Conservation (phyloP, 2,113 vertebrate genomes). For the Brachypteracias leptosomus region DNA sequence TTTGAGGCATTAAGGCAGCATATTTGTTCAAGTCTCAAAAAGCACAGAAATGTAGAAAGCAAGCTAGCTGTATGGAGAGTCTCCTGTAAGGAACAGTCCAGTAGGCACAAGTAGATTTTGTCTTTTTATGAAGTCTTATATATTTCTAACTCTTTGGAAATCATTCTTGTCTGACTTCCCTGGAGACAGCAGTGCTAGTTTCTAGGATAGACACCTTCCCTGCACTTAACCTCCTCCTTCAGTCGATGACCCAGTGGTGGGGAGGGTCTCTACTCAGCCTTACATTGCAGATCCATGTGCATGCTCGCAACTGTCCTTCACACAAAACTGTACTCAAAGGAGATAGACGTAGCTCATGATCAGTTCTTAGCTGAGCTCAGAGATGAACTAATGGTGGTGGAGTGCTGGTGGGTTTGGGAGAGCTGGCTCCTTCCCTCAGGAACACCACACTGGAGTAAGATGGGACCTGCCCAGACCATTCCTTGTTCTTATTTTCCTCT, state of each 20-base stretch:
- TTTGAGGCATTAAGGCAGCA: neutral
- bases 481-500: neutral
- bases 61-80: neutral
- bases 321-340: neutral
- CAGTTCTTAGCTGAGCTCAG: neutral
- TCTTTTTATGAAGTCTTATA: neutral
- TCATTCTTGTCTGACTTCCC: neutral
- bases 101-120: neutral
- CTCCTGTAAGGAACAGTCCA: neutral
- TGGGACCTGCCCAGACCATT: neutral
- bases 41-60: neutral
- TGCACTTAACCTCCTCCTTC: neutral
- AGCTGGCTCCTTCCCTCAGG: neutral
- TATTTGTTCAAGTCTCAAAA: neutral
- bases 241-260: accelerated
- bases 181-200: neutral
- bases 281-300: neutral
- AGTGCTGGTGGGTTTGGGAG: neutral
- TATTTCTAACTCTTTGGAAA: neutral
- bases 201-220: neutral
- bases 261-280: neutral
- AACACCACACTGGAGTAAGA: neutral
- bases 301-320: neutral
- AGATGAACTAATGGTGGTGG: neutral
- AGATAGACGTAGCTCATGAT: neutral